These are phyloP conservation scores for Sialis fuliginosa DNA, from an alignment of 2,888 invertebrate genomes.

Conservation along the genomic window DNA sequence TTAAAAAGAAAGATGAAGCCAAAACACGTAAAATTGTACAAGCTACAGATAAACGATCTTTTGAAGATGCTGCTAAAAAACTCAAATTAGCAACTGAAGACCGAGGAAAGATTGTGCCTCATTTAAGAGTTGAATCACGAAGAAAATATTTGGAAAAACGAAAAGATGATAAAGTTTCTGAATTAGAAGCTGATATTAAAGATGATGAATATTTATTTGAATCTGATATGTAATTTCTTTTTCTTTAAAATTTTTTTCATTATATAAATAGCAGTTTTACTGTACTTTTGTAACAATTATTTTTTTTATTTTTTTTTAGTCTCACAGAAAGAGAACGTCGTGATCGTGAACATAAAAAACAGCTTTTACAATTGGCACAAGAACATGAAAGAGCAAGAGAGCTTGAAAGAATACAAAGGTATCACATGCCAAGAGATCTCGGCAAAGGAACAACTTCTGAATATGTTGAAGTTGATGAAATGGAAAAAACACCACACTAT, in stretches of 20 bases:
- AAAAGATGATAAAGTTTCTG: constrained; percentile 89
- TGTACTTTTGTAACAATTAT: background rate
- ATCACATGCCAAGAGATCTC: constrained; percentile 83
- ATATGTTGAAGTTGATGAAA: constrained; percentile 72
- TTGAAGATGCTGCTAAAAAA: constrained; percentile 79
- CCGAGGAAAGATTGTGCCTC: constrained; percentile 70
- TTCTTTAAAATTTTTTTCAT: background rate
- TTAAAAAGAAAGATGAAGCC: constrained; percentile 78
- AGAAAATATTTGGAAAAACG: constrained; percentile 89
- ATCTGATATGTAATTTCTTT: constrained; percentile 54
- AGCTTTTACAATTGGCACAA: constrained; percentile 73
- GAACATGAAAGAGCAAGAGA: constrained; percentile 93
- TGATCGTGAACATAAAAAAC: constrained; percentile 80
- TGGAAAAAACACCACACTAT: constrained; percentile 65
- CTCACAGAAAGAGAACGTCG: constrained; percentile 71
- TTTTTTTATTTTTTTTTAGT: constrained; percentile 27
- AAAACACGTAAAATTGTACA: constrained; percentile 67
- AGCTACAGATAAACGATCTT: constrained; percentile 45
- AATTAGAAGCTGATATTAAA: constrained; percentile 82
- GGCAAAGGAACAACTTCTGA: constrained; percentile 54
- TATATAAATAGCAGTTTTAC: background rate
- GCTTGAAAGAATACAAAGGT: constrained; percentile 80
- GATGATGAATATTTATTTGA: constrained; percentile 95
- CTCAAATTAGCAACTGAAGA: constrained; percentile 77
- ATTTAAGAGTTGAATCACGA: constrained; percentile 76